These are phyloP conservation scores for Perca schrenkii DNA, from an alignment of 2,113 vertebrate species.

Conservation along the genomic window DNA sequence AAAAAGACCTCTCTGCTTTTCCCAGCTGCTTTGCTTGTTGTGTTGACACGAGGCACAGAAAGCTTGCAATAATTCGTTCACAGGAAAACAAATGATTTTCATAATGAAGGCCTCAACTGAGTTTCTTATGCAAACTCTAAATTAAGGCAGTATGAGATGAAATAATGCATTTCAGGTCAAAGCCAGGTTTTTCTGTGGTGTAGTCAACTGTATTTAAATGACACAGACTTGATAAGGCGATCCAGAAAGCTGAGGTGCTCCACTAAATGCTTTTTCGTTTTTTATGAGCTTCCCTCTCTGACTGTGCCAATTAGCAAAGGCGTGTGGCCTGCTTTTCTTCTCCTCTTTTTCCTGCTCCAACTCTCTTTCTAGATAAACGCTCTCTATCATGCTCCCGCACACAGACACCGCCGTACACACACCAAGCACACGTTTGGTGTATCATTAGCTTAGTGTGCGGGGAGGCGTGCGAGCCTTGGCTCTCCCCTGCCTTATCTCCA, in stretches of 20 bases:
- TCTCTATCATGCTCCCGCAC: constrained; percentile 52
- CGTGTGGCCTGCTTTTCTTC: constrained; percentile 80
- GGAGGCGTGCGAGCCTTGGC: constrained; percentile 77
- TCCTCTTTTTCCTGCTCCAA: constrained; percentile 59
- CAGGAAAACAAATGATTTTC: constrained; percentile 57
- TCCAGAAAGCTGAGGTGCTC: constrained; percentile 74
- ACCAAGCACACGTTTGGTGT: constrained; percentile 76
- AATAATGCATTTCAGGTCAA: constrained; percentile 61
- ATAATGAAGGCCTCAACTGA: constrained; percentile 49
- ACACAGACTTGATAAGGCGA: constrained; percentile 67
- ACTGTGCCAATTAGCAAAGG: constrained; percentile 82
- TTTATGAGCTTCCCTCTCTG: constrained; percentile 78
- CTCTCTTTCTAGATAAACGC: constrained; percentile 71
- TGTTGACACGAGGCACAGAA: constrained; percentile 40
- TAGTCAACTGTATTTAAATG: constrained; percentile 69
- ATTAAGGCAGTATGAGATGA: constrained; percentile 59
- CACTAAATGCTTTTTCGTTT: constrained; percentile 73
- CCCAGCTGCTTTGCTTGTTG: constrained; percentile 29
- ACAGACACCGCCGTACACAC: constrained; percentile 49
- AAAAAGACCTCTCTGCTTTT: not conserved
- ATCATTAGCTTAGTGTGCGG: constrained; percentile 83
- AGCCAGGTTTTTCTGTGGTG: constrained; percentile 47
- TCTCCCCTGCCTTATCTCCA: constrained; percentile 83
- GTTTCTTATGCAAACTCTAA: constrained; percentile 55
- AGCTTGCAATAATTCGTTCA: constrained; percentile 38